phyloP scores from a whole-genome alignment of 2,797 vertebrate genomes.

The Mus minutoides region DNA sequence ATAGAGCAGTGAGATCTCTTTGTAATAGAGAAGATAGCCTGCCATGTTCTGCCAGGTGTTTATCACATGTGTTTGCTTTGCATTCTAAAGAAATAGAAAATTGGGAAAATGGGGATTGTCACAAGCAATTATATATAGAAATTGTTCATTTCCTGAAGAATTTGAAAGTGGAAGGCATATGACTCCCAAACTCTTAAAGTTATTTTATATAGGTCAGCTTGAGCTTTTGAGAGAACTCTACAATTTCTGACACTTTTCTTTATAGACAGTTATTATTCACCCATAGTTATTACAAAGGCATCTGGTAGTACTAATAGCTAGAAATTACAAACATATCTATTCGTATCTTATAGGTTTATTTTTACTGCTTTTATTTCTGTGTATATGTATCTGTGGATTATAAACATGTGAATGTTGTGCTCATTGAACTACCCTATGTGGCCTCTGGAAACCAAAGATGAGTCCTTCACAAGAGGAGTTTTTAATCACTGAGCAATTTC shows the following conservation, averaged over 20 bases:
- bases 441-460: not conserved
- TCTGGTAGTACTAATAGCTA: not conserved
- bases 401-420: not conserved
- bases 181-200: not conserved
- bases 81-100: conserved; percentile 2
- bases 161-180: not conserved
- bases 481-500: not conserved
- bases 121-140: not conserved
- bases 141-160: not conserved
- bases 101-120: not conserved
- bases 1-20: not conserved
- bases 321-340: not conserved
- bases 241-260: not conserved
- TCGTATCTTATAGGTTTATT: not conserved
- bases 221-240: not conserved
- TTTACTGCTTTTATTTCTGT: not conserved
- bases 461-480: not conserved
- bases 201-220: not conserved
- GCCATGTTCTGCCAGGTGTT: not conserved
- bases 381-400: not conserved
- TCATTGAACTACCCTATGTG: not conserved
- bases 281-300: not conserved
- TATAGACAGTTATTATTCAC: not conserved
- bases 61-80: not conserved
- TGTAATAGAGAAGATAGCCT: not conserved